Base-by-base conservation (phyloP, 2,888 invertebrate genomes). In the Apamea anceps region DNA sequence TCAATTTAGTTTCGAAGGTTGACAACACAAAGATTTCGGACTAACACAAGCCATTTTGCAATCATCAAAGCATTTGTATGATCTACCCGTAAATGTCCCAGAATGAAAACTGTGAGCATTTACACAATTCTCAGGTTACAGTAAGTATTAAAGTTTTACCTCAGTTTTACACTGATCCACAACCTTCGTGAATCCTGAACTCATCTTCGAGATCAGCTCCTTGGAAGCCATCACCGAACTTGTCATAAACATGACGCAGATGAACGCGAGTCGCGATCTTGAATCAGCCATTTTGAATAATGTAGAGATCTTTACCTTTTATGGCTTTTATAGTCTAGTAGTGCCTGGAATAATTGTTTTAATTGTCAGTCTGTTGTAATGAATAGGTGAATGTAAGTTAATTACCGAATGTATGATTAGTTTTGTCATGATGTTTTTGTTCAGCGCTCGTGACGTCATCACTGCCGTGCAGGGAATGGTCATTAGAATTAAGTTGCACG, bases 111-210 rank as follows among this genome's bases (percentile, higher is more conserved):
- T 2, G 21, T 13, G n/a, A 65, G 7, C 7, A 37, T 72, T 25
- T 6, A 37, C 32, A n/a, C 18, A 0, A 37, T 62, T 72, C 6
- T 42, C n/a, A 42, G 7, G 21, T n/a, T n/a, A 72, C 13, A 42
- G 42, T 21, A 66, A 42, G 42, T 21, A 66, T 42, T 42, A 72
- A 42, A 85, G 28, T 5, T 87, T 90, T 86, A 96, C 96, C 93
- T 96, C 95, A 72, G 85, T 89, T 81, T 94, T 95, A 85, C 96
- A 96, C 15, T 92, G 85, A 0, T 95, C 92, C 60, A 96, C 63
- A 4, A 90, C 94, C 48, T 91, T 91, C 0, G 89, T 79, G 73
- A 96, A 96, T 0, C 95, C 94, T 2, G 87, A 84, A 0, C 94
- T 92, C 79, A 96, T 75, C 45, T 95, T 95, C 72, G 92, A 91